Conservation (phyloP, 2,888 invertebrate species). For the Lasioglossum calceatum region DNA sequence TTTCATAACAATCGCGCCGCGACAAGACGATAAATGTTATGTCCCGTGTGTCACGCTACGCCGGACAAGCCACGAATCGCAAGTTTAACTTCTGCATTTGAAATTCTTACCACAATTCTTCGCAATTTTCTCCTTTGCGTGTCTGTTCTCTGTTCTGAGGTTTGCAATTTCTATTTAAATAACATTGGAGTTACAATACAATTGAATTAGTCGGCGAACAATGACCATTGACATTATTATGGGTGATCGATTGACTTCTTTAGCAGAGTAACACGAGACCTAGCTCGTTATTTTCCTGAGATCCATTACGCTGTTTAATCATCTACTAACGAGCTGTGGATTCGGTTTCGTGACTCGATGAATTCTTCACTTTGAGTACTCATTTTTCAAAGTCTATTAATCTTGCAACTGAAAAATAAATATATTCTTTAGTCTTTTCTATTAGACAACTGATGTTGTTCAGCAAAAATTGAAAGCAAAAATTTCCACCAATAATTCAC, state of each 20-base stretch:
- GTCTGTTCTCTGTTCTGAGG: too few relatives aligned
- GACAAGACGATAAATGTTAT: constrained; percentile 77
- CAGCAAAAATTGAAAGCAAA: too few relatives aligned
- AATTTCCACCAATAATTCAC: not conserved
- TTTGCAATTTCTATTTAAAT: not conserved
- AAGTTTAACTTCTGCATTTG: not conserved
- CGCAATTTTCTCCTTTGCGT: not conserved
- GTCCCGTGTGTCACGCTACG: constrained; percentile 70
- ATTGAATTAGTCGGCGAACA: not conserved
- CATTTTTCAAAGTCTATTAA: not conserved
- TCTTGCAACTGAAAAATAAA: not conserved
- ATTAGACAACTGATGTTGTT: not conserved
- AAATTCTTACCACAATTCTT: not conserved
- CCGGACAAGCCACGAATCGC: constrained; percentile 48
- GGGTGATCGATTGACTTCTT: constrained; percentile 38
- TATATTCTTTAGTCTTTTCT: not conserved
- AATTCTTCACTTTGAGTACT: not conserved
- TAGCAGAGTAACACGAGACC: constrained; percentile 62
- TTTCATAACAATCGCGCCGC: constrained; percentile 80
- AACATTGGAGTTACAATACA: not conserved
- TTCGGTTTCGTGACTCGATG: constrained; percentile 46
- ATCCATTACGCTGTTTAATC: constrained; percentile 56
- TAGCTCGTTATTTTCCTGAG: constrained; percentile 43
- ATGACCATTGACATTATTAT: not conserved
- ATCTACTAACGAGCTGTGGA: constrained; percentile 63